Evolutionary conservation across 2,797 vertebrate species (phyloP).

Genomic region (Cyprinella venusta): DNA sequence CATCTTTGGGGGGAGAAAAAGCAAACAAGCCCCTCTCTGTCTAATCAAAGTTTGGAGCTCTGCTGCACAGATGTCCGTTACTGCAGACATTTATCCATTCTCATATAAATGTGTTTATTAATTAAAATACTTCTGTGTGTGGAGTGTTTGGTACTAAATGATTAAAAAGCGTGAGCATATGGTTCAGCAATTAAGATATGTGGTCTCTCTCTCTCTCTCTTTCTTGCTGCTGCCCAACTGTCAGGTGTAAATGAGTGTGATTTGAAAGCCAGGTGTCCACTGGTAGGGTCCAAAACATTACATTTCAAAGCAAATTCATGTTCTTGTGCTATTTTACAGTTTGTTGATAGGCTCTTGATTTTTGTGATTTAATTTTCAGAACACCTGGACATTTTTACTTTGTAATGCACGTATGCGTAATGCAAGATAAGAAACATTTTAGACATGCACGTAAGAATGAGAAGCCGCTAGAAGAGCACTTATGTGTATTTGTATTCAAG

Average conservation of each 20-base stretch:
- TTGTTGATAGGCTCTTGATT: background rate
- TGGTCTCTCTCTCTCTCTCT: slow-evolving; percentile 7
- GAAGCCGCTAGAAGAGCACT: background rate
- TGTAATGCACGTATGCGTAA: too few relatives aligned
- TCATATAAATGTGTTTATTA: slow-evolving; percentile 21
- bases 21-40: background rate
- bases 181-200: slow-evolving; percentile 36
- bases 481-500: background rate
- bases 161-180: slow-evolving; percentile 42
- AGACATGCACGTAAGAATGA: background rate
- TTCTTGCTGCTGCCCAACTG: slow-evolving; percentile 1
- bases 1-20: background rate
- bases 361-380: slow-evolving; percentile 9
- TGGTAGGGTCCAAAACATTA: slow-evolving; percentile 2
- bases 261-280: slow-evolving; percentile 40
- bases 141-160: slow-evolving; percentile 27
- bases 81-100: slow-evolving; percentile 29
- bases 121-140: slow-evolving; percentile 33
- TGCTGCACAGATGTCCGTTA: slow-evolving; percentile 38
- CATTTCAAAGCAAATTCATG: background rate
- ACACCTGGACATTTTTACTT: slow-evolving; percentile 26
- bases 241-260: slow-evolving; percentile 28
- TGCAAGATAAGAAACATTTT: background rate
- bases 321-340: background rate
- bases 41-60: slow-evolving; percentile 14